These are phyloP conservation scores for Gobiocypris rarus DNA, from an alignment of 2,113 vertebrate species.

Conservation along the genomic window DNA sequence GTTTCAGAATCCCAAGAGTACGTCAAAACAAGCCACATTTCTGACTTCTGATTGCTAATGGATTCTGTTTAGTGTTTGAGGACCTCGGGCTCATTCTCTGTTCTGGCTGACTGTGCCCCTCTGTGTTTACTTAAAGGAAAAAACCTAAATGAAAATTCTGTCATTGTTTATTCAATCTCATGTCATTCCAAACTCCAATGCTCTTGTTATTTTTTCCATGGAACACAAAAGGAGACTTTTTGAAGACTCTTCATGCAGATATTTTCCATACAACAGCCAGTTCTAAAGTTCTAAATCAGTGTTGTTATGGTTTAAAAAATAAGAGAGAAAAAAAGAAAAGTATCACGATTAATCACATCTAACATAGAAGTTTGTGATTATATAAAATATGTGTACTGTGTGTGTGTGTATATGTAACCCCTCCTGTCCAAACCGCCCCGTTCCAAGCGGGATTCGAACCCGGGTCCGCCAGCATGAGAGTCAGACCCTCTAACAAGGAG, in stretches of 20 bases:
- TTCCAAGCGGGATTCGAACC: too few species aligned
- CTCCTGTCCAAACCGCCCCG: too few species aligned
- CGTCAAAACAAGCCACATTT: slow-evolving; percentile 2
- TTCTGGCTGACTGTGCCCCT: slow-evolving; percentile 8
- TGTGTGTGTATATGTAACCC: too few species aligned
- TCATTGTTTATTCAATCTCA: not conserved
- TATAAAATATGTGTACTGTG: too few species aligned
- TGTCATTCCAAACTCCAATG: not conserved
- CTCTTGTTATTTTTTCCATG: not conserved
- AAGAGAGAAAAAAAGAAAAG: too few species aligned
- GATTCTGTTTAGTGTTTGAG: not conserved
- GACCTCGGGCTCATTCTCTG: not conserved
- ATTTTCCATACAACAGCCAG: not conserved
- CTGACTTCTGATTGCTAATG: slow-evolving; percentile 4
- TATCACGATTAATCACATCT: too few species aligned
- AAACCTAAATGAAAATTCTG: not conserved
- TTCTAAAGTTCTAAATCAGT: not conserved
- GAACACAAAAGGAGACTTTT: not conserved
- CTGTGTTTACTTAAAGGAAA: not conserved
- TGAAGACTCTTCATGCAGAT: not conserved
- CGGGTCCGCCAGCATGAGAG: too few species aligned
- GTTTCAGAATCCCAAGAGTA: not conserved
- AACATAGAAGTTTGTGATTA: too few species aligned
- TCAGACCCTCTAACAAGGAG: too few species aligned
- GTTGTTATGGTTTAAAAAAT: not conserved